Conservation (phyloP, 2,797 vertebrate species). For the Poeciliopsis gracilis region DNA sequence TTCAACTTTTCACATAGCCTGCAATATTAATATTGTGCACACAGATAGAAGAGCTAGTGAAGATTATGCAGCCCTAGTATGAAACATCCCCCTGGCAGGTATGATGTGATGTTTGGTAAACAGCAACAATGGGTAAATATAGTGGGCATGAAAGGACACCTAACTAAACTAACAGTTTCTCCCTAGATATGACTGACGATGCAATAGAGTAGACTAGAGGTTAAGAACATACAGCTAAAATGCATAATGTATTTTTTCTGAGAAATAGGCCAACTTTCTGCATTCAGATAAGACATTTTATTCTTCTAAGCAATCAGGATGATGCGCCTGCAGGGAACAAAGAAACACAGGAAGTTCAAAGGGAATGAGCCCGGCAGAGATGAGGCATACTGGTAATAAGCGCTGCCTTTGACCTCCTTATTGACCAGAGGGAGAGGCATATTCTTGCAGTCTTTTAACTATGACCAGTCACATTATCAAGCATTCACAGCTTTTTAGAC, state of each 20-base stretch:
- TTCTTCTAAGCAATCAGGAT: conserved; percentile 25
- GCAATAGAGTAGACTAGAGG: neutral
- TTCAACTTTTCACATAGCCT: neutral
- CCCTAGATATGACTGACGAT: conserved; percentile 17
- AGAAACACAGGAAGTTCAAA: conserved; percentile 59
- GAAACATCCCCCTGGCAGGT: neutral
- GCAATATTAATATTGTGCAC: neutral
- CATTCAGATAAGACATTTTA: conserved; percentile 19
- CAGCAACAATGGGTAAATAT: neutral
- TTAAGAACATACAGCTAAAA: conserved; percentile 12
- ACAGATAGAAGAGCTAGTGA: neutral
- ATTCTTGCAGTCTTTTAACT: conserved; percentile 36
- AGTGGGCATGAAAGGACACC: neutral
- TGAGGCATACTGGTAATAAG: conserved; percentile 49
- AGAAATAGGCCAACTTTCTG: conserved; percentile 29
- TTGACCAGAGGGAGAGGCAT: conserved; percentile 36
- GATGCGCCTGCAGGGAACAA: conserved; percentile 46
- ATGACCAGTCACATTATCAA: conserved; percentile 40
- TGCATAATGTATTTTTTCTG: conserved; percentile 2
- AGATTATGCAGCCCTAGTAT: neutral
- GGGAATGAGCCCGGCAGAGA: conserved; percentile 37
- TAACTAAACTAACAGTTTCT: conserved; percentile 3
- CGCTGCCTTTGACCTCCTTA: conserved; percentile 43
- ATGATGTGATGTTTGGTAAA: neutral
- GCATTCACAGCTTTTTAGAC: conserved; percentile 25